Base-by-base conservation (phyloP, 1,140 invertebrate genomes). In the Penaeus indicus region DNA sequence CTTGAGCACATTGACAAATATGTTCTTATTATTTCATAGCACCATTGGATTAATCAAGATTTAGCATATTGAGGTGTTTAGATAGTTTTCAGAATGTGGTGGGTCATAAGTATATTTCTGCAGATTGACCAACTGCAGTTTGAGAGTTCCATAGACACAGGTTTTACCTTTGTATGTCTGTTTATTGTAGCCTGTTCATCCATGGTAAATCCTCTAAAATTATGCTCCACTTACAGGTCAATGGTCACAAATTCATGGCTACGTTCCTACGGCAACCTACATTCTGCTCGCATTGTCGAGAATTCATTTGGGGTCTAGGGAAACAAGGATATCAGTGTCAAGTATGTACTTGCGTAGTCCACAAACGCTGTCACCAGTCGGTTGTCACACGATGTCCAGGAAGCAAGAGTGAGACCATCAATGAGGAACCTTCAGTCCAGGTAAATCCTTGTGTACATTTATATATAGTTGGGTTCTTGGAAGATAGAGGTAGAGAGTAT, bases 291-390 rank as follows among this genome's bases (percentile, higher is more conserved):
- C 97, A 99, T 94, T 99, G 98, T 94, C 95, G 96, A 90, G 97
- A 99, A 93, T 99, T 99, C 93, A 99, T 99, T 93, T 99, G 98
- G 98, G 98, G 98, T 93, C 95, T 99, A 92, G 97, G 98, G 92
- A 99, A 99, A 94, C 99, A 99, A 95, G 99, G 98, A 93, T 99
- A 99, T 95, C 99, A 99, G 94, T 99, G 99, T 95, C 99, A 99
- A 90, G 98, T 99, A 92, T 99, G 98, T 93, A 99, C 98, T 63
- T 98, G 97, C 93, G 98, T 99, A 91, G 98, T 99, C 91, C 98
- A 99, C 94, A 99, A 99, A 93, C 94, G 98, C 93, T 99, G 98
- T 93, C 98, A 99, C 94, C 95, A 96, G 91, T 96, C 96, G 81
- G 97, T 99, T 84, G 96, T 98, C 90, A 98, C 97, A 90, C 97